Conservation (phyloP, 2,113 vertebrate genomes). For the Etia nguti region DNA sequence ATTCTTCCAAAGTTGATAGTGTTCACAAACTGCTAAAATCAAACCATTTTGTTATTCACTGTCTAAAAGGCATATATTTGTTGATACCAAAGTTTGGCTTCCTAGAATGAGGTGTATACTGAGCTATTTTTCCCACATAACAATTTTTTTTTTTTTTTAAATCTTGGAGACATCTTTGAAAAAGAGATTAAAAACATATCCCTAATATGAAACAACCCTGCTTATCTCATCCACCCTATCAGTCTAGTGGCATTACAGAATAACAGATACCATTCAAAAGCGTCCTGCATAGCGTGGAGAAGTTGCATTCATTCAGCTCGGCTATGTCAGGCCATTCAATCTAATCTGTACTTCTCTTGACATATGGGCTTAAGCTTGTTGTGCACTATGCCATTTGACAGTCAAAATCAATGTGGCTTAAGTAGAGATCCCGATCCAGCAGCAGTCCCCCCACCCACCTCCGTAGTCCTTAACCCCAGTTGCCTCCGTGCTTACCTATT, state of each 20-base stretch:
- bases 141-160: neutral
- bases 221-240: neutral
- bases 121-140: neutral
- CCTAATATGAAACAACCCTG: neutral
- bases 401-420: slow-evolving; percentile 65
- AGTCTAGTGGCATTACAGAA: neutral
- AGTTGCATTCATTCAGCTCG: slow-evolving; percentile 32
- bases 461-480: neutral
- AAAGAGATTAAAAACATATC: neutral
- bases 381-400: slow-evolving; percentile 44
- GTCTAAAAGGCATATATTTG: neutral
- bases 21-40: neutral
- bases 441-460: neutral
- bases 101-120: neutral
- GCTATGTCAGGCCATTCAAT: slow-evolving; percentile 34
- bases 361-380: slow-evolving; percentile 26
- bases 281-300: slow-evolving; percentile 31
- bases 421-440: slow-evolving; percentile 35
- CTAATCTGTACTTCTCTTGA: slow-evolving; percentile 49
- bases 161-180: neutral
- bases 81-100: neutral
- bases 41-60: neutral
- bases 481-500: neutral
- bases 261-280: slow-evolving; percentile 41
- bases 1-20: neutral